These are phyloP conservation scores for Miniopterus natalensis DNA, from an alignment of 2,113 vertebrate species.

Conservation along the genomic window DNA sequence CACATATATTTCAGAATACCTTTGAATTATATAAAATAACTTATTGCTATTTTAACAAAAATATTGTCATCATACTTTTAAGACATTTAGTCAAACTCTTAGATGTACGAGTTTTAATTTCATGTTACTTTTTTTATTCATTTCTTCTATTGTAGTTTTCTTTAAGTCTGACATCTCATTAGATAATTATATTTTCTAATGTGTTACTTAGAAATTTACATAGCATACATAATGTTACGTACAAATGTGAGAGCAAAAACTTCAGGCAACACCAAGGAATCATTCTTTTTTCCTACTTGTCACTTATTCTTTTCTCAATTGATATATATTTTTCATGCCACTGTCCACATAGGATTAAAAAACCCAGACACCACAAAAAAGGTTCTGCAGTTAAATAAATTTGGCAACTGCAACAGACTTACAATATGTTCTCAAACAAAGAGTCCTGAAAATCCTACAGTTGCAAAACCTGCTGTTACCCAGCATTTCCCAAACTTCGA, in stretches of 20 bases:
- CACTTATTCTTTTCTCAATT: not conserved
- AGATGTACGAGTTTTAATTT: not conserved
- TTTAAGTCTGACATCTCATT: not conserved
- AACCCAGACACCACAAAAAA: not conserved
- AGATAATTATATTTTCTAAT: not conserved
- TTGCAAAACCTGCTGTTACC: not conserved
- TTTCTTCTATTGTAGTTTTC: not conserved
- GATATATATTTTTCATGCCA: not conserved
- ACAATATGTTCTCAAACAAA: not conserved
- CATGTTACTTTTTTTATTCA: slow-evolving; percentile 32
- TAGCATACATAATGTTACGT: not conserved
- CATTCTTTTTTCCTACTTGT: not conserved
- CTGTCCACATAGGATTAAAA: not conserved
- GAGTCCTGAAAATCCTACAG: not conserved
- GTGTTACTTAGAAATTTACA: not conserved
- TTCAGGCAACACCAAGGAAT: not conserved
- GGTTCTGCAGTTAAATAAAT: not conserved
- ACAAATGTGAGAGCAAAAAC: slow-evolving; percentile 2
- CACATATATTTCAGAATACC: slow-evolving; percentile 44
- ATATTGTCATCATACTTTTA: not conserved
- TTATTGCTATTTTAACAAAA: not conserved
- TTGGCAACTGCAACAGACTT: not conserved
- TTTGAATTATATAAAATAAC: not conserved
- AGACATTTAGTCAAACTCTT: not conserved
- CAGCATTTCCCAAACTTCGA: not conserved